Percentiles rank a stretch among this genome's conserved stretches.
Conservation (phyloP, 2,888 invertebrate species). For the Phrixothrix hirtus region DNA sequence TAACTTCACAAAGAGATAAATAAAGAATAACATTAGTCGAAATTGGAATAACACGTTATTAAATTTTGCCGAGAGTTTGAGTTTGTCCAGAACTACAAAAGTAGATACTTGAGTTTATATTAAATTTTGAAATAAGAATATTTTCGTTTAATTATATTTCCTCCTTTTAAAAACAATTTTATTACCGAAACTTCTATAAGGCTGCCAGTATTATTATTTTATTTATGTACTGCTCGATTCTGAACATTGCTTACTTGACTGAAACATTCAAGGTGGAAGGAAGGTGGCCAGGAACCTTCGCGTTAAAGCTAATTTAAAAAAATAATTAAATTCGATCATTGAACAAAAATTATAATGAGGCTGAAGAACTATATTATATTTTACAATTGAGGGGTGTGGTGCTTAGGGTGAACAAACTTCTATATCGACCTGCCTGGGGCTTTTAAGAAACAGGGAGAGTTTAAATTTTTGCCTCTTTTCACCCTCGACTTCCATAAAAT, state of each 20-base stretch:
- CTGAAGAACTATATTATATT: slow-evolving; percentile 39
- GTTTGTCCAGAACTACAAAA: slow-evolving; percentile 38
- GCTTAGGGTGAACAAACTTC: slow-evolving; percentile 47
- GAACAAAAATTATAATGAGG: slow-evolving; percentile 38
- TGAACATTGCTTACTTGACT: neutral
- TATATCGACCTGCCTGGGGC: slow-evolving; percentile 49
- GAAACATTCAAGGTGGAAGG: neutral
- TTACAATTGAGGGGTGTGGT: slow-evolving; percentile 45
- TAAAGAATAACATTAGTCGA: slow-evolving; percentile 53
- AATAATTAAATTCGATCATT: too few relatives aligned
- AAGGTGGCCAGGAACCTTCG: neutral
- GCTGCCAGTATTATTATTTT: neutral
- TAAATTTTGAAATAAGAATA: slow-evolving; percentile 45
- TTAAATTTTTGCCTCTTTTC: slow-evolving; percentile 44
- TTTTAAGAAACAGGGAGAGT: slow-evolving; percentile 47
- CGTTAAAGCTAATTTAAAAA: neutral
- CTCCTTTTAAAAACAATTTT: too few relatives aligned
- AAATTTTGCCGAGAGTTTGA: slow-evolving; percentile 43
- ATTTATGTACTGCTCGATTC: neutral
- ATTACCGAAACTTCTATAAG: slow-evolving; percentile 6
- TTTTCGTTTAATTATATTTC: slow-evolving; percentile 28
- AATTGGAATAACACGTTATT: slow-evolving; percentile 53
- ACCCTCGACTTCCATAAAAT: slow-evolving; percentile 45
- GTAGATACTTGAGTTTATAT: slow-evolving; percentile 50
- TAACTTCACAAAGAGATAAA: slow-evolving; percentile 50